phyloP scores from a whole-genome alignment of 2,888 invertebrate species.

The Brachypterus glaber region DNA sequence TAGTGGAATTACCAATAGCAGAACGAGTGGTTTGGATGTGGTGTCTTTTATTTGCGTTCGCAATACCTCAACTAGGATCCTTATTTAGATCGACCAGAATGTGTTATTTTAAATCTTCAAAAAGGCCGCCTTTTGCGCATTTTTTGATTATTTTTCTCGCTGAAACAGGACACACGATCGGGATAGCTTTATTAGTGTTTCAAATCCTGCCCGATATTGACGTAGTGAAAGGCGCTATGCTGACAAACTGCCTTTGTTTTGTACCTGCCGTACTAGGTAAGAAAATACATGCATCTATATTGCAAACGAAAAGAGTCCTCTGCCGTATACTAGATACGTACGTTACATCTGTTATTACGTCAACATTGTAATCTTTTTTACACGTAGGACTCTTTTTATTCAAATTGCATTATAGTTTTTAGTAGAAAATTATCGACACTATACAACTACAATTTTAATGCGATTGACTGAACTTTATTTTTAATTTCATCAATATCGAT shows the following conservation, averaged over 20 bases:
- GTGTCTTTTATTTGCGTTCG: constrained; percentile 78
- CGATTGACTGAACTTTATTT: too few species aligned
- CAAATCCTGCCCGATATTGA: constrained; percentile 85
- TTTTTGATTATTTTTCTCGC: constrained; percentile 66
- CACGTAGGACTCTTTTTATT: too few species aligned
- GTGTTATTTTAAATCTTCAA: constrained; percentile 83
- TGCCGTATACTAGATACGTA: too few species aligned
- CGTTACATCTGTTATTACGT: too few species aligned
- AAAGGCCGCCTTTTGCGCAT: constrained; percentile 56
- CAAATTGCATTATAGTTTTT: too few species aligned
- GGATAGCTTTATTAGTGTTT: constrained; percentile 78
- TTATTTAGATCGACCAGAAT: constrained; percentile 77
- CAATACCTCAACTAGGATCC: constrained; percentile 81
- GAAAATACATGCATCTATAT: constrained; percentile 16
- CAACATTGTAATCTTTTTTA: too few species aligned
- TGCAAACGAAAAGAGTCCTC: too few species aligned
- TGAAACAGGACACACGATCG: constrained; percentile 83
- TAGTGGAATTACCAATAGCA: constrained; percentile 69
- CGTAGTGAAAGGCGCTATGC: constrained; percentile 89
- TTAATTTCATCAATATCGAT: too few species aligned
- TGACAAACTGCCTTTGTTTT: constrained; percentile 91
- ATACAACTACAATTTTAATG: too few species aligned
- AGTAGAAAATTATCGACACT: too few species aligned
- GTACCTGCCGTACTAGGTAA: constrained; percentile 67
- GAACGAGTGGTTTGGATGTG: constrained; percentile 90